Base-by-base conservation (phyloP, 2,113 vertebrate genomes). In the Labrus mixtus region DNA sequence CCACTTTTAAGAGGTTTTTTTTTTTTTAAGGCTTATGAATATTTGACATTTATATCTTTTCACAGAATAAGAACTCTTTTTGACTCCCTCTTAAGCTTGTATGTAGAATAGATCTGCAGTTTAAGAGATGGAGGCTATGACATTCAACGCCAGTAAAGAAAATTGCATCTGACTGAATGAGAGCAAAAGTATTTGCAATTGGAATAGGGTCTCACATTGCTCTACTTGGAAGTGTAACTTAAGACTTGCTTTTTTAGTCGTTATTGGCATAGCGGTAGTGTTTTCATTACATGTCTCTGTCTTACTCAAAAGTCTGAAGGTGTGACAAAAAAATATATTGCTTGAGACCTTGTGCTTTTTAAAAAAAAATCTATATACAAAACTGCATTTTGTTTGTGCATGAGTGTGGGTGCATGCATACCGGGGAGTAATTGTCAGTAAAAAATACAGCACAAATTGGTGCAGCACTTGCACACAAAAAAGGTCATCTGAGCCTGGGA, bases 341-440 rank as follows among this genome's bases (percentile, higher is more conserved):
- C 37, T 69, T 64, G 37, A 50, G 53, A 25, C 54, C 51, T n/a
- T 16, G 2, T 39, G 59, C 53, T 46, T 73, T 89, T 62, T 58
- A 41, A n/a, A n/a, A n/a, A n/a, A n/a, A n/a, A n/a, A n/a, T 84
- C 20, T 43, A 61, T 15, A 70, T 51, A 63, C 41, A 81, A 84
- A 68, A 83, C 58, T 82, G 43, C 62, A 41, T 79, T 78, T 68
- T 63, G 39, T 72, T 15, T 75, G 23, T 79, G 65, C 58, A 69
- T 43, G 20, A 55, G 73, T 64, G 81, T 72, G 79, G 59, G 79
- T 69, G 77, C 68, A 63, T 72, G 69, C 78, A 86, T 66, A 63
- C 74, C 36, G 43, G 60, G 68, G 33, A 78, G 70, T 45, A 19
- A 16, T 45, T 67, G 54, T 64, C 41, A 60, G 60, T 39, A 41